These are phyloP conservation scores for Tromatobia lineatoria DNA, from an alignment of 2,888 invertebrate genomes.

Conservation along the genomic window DNA sequence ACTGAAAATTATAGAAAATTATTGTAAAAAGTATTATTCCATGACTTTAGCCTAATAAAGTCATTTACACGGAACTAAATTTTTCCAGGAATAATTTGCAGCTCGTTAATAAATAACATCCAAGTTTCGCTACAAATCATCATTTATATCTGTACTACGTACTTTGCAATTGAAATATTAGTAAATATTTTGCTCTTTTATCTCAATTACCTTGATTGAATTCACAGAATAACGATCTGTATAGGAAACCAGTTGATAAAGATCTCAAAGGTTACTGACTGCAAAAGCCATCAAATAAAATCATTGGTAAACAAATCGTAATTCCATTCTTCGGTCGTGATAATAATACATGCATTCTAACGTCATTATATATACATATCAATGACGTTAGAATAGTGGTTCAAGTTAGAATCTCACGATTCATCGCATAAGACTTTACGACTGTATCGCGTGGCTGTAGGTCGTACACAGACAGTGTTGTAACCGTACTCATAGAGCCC, in stretches of 20 bases:
- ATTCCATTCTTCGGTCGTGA: not conserved
- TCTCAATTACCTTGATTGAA: not conserved
- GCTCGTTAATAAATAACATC: too few species aligned
- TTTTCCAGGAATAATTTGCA: too few species aligned
- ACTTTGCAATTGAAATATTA: too few species aligned
- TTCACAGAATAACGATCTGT: not conserved
- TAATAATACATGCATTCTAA: not conserved
- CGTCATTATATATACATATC: constrained; percentile 16
- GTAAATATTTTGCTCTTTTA: not conserved
- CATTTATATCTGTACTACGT: not conserved
- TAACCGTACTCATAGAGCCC: constrained; percentile 51
- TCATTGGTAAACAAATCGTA: not conserved
- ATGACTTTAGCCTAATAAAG: too few species aligned
- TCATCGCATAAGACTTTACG: constrained; percentile 38
- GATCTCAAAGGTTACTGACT: not conserved
- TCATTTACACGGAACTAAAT: too few species aligned
- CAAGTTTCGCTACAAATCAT: not conserved
- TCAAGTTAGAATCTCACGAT: constrained; percentile 46
- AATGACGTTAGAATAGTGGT: constrained; percentile 6
- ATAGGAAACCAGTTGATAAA: not conserved
- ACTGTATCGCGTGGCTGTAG: constrained; percentile 59
- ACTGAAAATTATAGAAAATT: too few species aligned
- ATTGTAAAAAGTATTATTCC: too few species aligned
- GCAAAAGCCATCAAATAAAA: not conserved
- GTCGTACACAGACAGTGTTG: constrained; percentile 53